Evolutionary conservation across 2,797 vertebrate genomes (phyloP), one percentile per base, ranked within the genome.

Genomic region (Phataginus tetradactyla): DNA sequence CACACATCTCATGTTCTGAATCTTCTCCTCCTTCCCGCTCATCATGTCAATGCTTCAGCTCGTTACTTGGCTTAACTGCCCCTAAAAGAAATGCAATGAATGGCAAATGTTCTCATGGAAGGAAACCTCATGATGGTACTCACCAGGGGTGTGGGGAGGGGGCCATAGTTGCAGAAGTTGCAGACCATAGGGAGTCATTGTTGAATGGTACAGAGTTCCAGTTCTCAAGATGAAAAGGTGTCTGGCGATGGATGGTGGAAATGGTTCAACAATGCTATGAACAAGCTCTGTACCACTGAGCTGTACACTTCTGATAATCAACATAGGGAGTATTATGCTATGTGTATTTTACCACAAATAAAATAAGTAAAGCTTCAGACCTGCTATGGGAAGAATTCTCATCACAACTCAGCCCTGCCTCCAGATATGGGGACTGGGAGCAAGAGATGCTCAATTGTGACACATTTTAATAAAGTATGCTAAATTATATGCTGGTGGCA

Each of bases 401-500:
- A 61, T 49, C 11, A 18, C 25, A 45, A 37, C 34, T 12, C 39
- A 90, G 29, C 57, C 90, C 75, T 55, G 39, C 37, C 72, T 45
- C 89, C 51, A 59, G 75, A 55, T 1, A 0, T 23, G 49, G 69
- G 39, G 39, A 71, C 53, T 77, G 23, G 86, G 75, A 94, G 37
- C 5, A 42, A 53, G 49, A 66, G 64, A 91, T 34, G 77, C 69
- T 92, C 85, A 39, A n/a, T 27, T 55, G 85, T 91, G 95, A 83
- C 97, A 66, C 71, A 61, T 97, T 97, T 95, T 97, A 98, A 98
- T 98, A 98, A 98, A 98, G 95, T 96, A 97, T 96, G 97, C 90
- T 98, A 97, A 98, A 98, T 98, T 98, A 97, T 66, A 98, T 97
- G 97, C 97, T 96, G 97, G 97, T 98, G 97, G 98, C 98, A 98